These are phyloP conservation scores for Antheraea yamamai DNA, from an alignment of 2,888 invertebrate species.

Conservation along the genomic window DNA sequence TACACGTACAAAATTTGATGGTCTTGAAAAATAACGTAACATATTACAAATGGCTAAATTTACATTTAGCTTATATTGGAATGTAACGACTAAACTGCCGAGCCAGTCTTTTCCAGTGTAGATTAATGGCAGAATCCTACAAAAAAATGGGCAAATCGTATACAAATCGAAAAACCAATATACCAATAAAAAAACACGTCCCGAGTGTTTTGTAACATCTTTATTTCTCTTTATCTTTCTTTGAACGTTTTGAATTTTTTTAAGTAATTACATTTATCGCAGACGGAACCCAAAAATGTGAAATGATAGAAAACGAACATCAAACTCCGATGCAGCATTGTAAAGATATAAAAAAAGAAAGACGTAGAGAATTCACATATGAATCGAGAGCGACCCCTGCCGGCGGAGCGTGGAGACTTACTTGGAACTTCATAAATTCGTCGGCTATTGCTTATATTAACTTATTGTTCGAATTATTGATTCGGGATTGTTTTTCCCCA, in stretches of 20 bases:
- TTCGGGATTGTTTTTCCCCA: background rate
- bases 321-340: conserved; percentile 19
- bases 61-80: too few relatives aligned
- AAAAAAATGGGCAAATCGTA: background rate
- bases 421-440: conserved; percentile 54
- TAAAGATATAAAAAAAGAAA: conserved; percentile 18
- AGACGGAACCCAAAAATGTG: conserved; percentile 22
- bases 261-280: background rate
- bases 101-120: too few relatives aligned
- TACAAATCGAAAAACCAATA: too few relatives aligned
- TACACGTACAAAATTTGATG: too few relatives aligned
- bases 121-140: too few relatives aligned
- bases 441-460: conserved; percentile 21
- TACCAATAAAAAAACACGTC: too few relatives aligned
- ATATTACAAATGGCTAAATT: too few relatives aligned
- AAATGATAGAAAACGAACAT: conserved; percentile 19
- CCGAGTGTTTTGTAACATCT: too few relatives aligned
- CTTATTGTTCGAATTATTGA: conserved; percentile 23
- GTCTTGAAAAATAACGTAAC: too few relatives aligned
- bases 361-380: conserved; percentile 61
- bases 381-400: conserved; percentile 59
- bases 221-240: too few relatives aligned
- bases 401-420: conserved; percentile 53
- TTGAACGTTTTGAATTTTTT: too few relatives aligned
- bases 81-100: too few relatives aligned